Percentiles rank a stretch among this genome's conserved stretches.
phyloP scores from a whole-genome alignment of 2,888 invertebrate species.

The Ypsolopha scabrella region DNA sequence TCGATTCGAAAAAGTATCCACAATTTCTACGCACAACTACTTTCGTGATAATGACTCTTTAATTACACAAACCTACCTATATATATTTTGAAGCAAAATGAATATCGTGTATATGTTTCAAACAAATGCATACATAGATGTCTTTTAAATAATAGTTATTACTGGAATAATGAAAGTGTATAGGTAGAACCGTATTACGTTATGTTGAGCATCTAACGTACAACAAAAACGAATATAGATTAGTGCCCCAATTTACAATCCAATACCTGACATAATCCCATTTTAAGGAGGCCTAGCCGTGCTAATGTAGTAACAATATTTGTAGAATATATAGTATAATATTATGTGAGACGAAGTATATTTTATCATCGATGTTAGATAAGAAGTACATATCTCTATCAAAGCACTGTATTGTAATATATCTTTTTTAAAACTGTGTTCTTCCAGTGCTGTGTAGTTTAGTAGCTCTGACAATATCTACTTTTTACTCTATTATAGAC shows the following conservation, averaged over 20 bases:
- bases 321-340: constrained; percentile 1
- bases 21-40: constrained; percentile 61
- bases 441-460: constrained; percentile 54
- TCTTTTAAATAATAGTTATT: not conserved
- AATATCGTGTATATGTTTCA: not conserved
- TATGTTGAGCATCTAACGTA: too few relatives aligned
- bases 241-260: too few relatives aligned
- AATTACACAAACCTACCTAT: constrained; percentile 9
- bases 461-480: constrained; percentile 49
- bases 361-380: constrained; percentile 47
- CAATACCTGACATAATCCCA: not conserved
- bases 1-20: constrained; percentile 26
- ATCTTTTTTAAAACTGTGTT: constrained; percentile 52
- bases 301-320: not conserved
- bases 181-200: not conserved
- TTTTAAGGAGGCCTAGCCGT: not conserved
- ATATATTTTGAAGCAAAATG: not conserved
- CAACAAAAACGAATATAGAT: too few relatives aligned
- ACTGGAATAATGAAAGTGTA: not conserved
- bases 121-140: not conserved
- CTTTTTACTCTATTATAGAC: not conserved
- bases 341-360: constrained; percentile 18
- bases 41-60: constrained; percentile 38
- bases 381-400: constrained; percentile 49
- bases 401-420: constrained; percentile 28